Percentiles rank a stretch among this genome's conserved stretches.
Conservation (phyloP, 2,888 invertebrate genomes). For the Torymus tubicola region DNA sequence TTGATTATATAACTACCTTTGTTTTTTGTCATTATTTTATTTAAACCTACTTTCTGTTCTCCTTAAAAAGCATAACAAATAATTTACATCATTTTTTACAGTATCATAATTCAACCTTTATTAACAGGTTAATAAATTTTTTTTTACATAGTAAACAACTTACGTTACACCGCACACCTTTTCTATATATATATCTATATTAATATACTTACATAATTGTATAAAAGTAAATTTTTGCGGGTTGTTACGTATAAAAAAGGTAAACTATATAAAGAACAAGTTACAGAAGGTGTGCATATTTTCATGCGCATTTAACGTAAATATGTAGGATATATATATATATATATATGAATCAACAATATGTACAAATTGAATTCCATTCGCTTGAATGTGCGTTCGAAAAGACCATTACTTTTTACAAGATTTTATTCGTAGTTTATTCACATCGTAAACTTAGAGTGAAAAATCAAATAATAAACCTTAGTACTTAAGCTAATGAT, state of each 20-base stretch:
- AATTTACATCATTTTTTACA: constrained; percentile 47
- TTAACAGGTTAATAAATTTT: constrained; percentile 38
- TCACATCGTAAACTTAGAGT: too few relatives aligned
- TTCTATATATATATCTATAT: constrained; percentile 32
- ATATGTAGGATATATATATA: constrained; percentile 9
- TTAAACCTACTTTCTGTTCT: not conserved
- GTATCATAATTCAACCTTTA: constrained; percentile 32
- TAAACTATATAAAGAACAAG: constrained; percentile 31
- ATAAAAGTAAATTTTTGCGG: constrained; percentile 37
- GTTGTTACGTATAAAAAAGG: constrained; percentile 32
- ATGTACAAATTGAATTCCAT: constrained; percentile 61
- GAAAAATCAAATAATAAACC: not conserved
- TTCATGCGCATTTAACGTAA: constrained; percentile 25
- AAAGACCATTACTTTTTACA: constrained; percentile 21
- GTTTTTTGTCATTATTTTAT: not conserved
- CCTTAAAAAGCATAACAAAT: constrained; percentile 41
- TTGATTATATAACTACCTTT: too few relatives aligned
- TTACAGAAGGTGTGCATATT: constrained; percentile 19
- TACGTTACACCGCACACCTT: constrained; percentile 32
- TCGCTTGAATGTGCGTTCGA: constrained; percentile 37
- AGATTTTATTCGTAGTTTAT: too few relatives aligned
- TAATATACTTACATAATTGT: constrained; percentile 1
- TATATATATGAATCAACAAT: constrained; percentile 56
- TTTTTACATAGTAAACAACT: constrained; percentile 50
- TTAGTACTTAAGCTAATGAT: constrained; percentile 10